A percentile compares a stretch with the other conserved stretches of the same genome.
Conservation (phyloP, 2,113 vertebrate species). For the Diadophis punctatus region DNA sequence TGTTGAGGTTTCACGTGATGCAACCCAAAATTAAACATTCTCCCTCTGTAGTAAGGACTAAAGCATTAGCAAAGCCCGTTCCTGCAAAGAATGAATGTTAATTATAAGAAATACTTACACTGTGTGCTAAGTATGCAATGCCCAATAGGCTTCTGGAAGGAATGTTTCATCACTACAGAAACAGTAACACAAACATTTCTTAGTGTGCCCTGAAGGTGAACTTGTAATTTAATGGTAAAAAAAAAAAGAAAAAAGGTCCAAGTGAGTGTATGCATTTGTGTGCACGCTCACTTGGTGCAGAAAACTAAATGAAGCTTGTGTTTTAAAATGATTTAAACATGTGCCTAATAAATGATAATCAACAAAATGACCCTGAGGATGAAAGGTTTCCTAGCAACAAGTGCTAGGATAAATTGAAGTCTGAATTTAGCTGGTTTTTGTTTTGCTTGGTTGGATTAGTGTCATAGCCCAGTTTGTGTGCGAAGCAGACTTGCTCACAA, state of each 20-base stretch:
- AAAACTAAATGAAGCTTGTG: constrained; percentile 35
- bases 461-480: constrained; percentile 66
- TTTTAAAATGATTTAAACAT: constrained; percentile 48
- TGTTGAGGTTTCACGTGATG: not conserved
- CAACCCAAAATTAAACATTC: not conserved
- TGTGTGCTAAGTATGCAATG: not conserved
- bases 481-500: constrained; percentile 53
- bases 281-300: not conserved
- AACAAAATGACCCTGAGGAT: constrained; percentile 58
- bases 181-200: rapidly evolving
- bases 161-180: not conserved
- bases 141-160: not conserved
- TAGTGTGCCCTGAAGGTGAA: not conserved
- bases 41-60: not conserved
- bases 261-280: not conserved
- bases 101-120: not conserved
- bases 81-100: not conserved
- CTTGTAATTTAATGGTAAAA: constrained; percentile 2
- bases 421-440: constrained; percentile 66
- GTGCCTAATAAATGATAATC: constrained; percentile 62
- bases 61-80: not conserved
- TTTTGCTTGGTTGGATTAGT: constrained; percentile 63
- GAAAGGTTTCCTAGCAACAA: constrained; percentile 74
- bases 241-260: no score
- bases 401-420: constrained; percentile 48